Base-by-base conservation (phyloP, 2,888 invertebrate genomes). In the Caenorhabditis sp. region DNA sequence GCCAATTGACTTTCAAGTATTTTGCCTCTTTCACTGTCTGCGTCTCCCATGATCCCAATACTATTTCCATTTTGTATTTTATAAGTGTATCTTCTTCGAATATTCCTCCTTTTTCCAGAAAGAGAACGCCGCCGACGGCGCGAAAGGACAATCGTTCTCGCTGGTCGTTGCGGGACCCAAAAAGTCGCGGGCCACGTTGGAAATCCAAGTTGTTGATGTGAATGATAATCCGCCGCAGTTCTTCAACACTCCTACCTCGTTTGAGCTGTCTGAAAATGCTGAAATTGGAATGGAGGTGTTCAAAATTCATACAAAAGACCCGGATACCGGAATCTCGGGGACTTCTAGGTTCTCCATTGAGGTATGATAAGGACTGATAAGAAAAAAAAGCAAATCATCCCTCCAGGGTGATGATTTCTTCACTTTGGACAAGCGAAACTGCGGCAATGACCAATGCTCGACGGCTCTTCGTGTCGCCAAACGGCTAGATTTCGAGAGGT, bases 1-100 rank as follows among this genome's bases (percentile, higher is more conserved):
- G 58, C 51, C 74, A 95, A 95, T 95, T 94, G 92, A 95, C 95
- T 86, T 96, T 95, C 92, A 96, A 97, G 0, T 94, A 96, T 95
- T 91, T 96, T 96, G 87, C 96, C 28, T 44, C 24, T 18, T 44
- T 11, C 22, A 6, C 32, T 32, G 5, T 35, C 50, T 51, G 24
- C 47, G 28, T 24, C n/a, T 26, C 37, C n/a, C n/a, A n/a, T n/a
- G n/a, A n/a, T n/a, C n/a, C n/a, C n/a, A n/a, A n/a, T 65, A 8
- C 40, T 11, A 61, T 44, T 13, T 15, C 40, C 40, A 40, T 15
- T 13, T 8, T 50, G 1, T 50, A 4, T 50, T 22, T 96, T 96
- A 89, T 96, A 95, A 79, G 96, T 96, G 87, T 40, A 40, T 40
- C 44, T 20, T 44, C n/a, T 18, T n/a, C n/a, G 9, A 50, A 20